These are phyloP conservation scores for Oryzias curvinotus DNA, from an alignment of 2,113 vertebrate genomes.

Conservation along the genomic window DNA sequence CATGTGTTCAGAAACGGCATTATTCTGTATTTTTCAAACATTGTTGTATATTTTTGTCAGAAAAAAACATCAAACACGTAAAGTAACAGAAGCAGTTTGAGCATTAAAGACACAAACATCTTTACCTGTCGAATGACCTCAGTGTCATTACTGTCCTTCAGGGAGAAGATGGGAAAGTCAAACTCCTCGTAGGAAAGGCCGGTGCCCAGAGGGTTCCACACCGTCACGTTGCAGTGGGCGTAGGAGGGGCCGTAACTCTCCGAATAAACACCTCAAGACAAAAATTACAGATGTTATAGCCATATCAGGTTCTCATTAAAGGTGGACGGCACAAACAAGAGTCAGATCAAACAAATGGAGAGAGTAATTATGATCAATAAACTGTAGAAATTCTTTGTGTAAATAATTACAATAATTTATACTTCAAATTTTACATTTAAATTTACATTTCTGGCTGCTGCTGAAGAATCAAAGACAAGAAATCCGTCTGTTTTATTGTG, in stretches of 20 bases:
- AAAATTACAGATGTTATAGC: background rate
- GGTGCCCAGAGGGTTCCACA: slow-evolving; percentile 86
- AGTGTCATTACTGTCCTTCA: slow-evolving; percentile 88
- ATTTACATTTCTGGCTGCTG: too few species aligned
- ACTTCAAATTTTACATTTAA: too few species aligned
- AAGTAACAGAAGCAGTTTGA: background rate
- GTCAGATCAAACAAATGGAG: background rate
- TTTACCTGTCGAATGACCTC: slow-evolving; percentile 87
- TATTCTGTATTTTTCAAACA: too few species aligned
- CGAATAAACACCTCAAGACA: slow-evolving; percentile 82
- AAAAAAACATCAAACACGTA: too few species aligned
- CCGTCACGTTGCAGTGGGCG: slow-evolving; percentile 78
- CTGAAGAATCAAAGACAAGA: too few species aligned
- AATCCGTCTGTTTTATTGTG: too few species aligned
- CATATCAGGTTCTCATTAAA: background rate
- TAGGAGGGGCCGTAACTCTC: slow-evolving; percentile 77
- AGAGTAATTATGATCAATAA: background rate
- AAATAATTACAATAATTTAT: too few species aligned
- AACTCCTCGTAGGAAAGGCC: slow-evolving; percentile 90
- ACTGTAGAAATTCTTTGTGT: too few species aligned
- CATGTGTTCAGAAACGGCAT: too few species aligned
- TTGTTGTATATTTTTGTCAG: too few species aligned
- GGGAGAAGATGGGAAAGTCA: slow-evolving; percentile 90
- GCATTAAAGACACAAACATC: background rate
- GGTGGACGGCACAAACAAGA: background rate